Base-by-base conservation (phyloP, 2,113 vertebrate genomes). In the Sisor rabdophorus region DNA sequence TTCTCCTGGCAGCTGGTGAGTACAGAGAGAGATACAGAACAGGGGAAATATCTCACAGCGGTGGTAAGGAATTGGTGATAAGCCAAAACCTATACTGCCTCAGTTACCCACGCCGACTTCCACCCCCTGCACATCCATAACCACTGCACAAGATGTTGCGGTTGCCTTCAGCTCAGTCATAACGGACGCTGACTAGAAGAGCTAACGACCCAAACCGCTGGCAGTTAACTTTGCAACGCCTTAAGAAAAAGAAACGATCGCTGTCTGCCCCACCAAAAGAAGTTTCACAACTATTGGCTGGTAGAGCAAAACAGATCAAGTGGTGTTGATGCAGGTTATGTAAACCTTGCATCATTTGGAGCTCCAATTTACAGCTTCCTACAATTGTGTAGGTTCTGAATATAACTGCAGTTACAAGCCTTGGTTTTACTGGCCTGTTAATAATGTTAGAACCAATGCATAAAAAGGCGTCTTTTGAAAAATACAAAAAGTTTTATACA, bases 131-230 rank as follows among this genome's bases (percentile, higher is more conserved):
- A 67, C 71, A 82, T 80, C 71, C 78, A 85, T 82, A 83, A 84
- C 82, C 80, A 79, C 84, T 76, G 56, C 9, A 73, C 82, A 85
- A 85, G 84, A 82, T 82, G 81, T 79, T 87, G 82, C 58, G 82
- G 84, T 84, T 53, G 71, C 65, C 52, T 68, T 47, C 20, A 63
- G 77, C 70, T 40, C 70, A 65, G 67, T 56, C 67, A 58, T 79
- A 86, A 85, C 75, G 78, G 68, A 68, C 77, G 26, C n/a, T 40
- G 60, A 65, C 81, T 71, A 80, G 68, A 71, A 73, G 58, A 63
- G 55, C 71, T 61, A 85, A 84, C 85, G 81, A 83, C 74, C 75
- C 77, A 79, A 81, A 85, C 85, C 85, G 61, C 84, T 82, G 82
- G 76, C 85, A 85, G 85, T 87, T 86, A 69, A 74, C 81, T 68